These are phyloP conservation scores for Phyllotreta striolata DNA, from an alignment of 2,888 invertebrate species.

Conservation along the genomic window DNA sequence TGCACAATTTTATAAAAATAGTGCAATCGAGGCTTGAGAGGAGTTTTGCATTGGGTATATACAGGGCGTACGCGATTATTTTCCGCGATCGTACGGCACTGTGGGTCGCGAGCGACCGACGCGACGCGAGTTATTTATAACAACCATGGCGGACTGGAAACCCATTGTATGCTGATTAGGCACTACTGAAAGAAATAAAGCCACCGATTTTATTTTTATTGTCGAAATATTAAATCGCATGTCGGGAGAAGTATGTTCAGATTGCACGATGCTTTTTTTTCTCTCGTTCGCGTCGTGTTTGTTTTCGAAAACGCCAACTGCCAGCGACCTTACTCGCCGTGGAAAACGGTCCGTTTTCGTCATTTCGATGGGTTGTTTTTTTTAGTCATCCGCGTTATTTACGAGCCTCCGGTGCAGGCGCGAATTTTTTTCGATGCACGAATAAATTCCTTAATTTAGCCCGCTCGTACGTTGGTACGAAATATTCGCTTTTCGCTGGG, in stretches of 20 bases:
- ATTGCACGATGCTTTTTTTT: conserved; percentile 26
- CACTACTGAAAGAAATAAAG: conserved; percentile 39
- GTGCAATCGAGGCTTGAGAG: too few relatives aligned
- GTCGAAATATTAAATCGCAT: conserved; percentile 44
- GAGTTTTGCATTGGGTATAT: too few relatives aligned
- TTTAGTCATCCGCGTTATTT: background rate
- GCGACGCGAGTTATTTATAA: conserved; percentile 35
- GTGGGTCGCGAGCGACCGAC: conserved; percentile 23
- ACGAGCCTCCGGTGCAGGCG: too few relatives aligned
- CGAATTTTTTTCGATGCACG: too few relatives aligned
- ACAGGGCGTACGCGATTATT: background rate
- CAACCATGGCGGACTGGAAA: conserved; percentile 33
- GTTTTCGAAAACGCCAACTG: conserved; percentile 15
- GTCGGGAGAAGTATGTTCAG: conserved; percentile 33
- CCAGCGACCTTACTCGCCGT: conserved; percentile 10
- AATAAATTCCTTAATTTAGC: too few relatives aligned
- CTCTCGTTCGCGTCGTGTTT: background rate
- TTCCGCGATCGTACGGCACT: conserved; percentile 18
- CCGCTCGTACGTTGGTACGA: too few relatives aligned
- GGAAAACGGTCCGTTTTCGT: background rate
- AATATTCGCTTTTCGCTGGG: too few relatives aligned
- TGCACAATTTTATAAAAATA: background rate
- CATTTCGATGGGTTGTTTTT: background rate
- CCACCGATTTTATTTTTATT: conserved; percentile 42
- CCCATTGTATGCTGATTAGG: conserved; percentile 50